These are phyloP conservation scores for Diabrotica balteata DNA, from an alignment of 2,888 invertebrate species.

Conservation along the genomic window DNA sequence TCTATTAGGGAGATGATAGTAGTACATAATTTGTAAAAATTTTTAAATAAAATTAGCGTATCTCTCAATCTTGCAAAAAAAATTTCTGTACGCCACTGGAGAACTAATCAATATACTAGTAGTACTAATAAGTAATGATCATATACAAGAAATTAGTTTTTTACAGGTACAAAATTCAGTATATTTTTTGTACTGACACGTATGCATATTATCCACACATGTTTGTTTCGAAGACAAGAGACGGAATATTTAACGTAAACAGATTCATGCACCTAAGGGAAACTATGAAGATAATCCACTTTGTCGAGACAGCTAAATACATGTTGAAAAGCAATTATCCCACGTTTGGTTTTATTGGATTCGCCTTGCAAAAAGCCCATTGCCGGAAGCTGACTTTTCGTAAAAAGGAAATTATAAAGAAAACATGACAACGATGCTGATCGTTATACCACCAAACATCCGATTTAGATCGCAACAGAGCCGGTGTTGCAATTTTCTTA, in stretches of 20 bases:
- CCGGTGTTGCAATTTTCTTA: not conserved
- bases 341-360: slow-evolving; percentile 35
- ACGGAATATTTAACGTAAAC: too few relatives aligned
- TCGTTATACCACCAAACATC: slow-evolving; percentile 30
- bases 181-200: too few relatives aligned
- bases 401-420: slow-evolving; percentile 38
- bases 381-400: slow-evolving; percentile 29
- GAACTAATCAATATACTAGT: not conserved
- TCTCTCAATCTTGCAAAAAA: too few relatives aligned
- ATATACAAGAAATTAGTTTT: not conserved
- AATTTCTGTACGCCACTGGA: too few relatives aligned
- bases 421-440: slow-evolving; percentile 36
- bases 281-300: slow-evolving; percentile 2
- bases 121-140: too few relatives aligned
- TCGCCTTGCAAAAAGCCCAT: slow-evolving; percentile 27
- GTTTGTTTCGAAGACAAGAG: too few relatives aligned
- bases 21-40: too few relatives aligned
- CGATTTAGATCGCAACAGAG: slow-evolving; percentile 10
- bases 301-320: slow-evolving; percentile 11
- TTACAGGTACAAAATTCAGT: too few relatives aligned
- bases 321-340: slow-evolving; percentile 32
- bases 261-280: not conserved
- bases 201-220: too few relatives aligned
- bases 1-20: too few relatives aligned
- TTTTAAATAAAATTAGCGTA: too few relatives aligned